Evolutionary conservation across 2,113 vertebrate genomes (phyloP).

Genomic region (Takifugu flavidus): DNA sequence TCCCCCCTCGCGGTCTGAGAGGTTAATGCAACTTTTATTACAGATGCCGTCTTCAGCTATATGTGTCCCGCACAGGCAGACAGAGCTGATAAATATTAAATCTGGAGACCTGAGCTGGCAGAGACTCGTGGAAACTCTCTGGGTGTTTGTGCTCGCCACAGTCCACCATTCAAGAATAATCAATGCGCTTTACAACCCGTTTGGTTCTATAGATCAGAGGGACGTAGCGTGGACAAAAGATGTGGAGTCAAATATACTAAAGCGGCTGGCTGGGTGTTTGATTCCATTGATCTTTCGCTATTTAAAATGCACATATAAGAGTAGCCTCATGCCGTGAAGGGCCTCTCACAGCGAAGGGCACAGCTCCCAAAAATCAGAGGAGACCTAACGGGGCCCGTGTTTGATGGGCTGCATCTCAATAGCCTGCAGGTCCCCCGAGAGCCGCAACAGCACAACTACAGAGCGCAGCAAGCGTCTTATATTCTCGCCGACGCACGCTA

Average conservation of each 20-base stretch:
- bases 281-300: slow-evolving; percentile 38
- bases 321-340: slow-evolving; percentile 20
- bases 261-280: slow-evolving; percentile 33
- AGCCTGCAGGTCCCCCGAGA: slow-evolving; percentile 21
- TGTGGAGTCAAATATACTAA: slow-evolving; percentile 22
- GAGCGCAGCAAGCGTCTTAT: slow-evolving; percentile 15
- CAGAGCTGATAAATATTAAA: neutral
- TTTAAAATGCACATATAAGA: slow-evolving; percentile 54
- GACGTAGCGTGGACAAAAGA: neutral
- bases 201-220: neutral
- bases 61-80: neutral
- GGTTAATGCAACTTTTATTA: slow-evolving; percentile 10
- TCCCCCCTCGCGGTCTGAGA: neutral
- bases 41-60: neutral
- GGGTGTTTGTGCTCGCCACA: neutral
- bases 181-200: neutral
- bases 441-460: neutral
- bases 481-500: neutral
- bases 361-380: slow-evolving; percentile 33
- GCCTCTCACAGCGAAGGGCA: slow-evolving; percentile 32
- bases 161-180: neutral
- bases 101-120: neutral
- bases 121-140: neutral
- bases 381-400: slow-evolving; percentile 15
- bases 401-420: slow-evolving; percentile 40